Percentiles rank a stretch among this genome's conserved stretches.
Conservation (phyloP, 1,140 invertebrate genomes). For the Pseudomyrmex concolor region DNA sequence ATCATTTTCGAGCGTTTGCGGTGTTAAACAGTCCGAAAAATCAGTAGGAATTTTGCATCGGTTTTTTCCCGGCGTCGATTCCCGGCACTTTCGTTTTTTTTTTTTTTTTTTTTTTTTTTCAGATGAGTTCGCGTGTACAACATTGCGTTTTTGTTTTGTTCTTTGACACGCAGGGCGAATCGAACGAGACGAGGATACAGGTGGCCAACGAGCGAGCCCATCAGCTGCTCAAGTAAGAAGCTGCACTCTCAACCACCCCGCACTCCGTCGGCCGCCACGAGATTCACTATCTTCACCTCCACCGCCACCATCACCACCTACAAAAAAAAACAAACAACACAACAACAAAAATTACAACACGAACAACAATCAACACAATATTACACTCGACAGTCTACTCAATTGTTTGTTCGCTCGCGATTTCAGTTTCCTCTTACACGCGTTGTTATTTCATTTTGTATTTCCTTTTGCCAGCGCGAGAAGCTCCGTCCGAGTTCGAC, state of each 20-base stretch:
- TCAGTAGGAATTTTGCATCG: neutral
- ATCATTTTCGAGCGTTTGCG: no score
- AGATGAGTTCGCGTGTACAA: slow-evolving; percentile 55
- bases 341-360: slow-evolving; percentile 41
- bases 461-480: neutral
- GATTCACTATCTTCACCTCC: slow-evolving; percentile 53
- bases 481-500: no score
- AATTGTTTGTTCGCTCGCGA: slow-evolving; percentile 19
- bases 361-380: slow-evolving; percentile 44
- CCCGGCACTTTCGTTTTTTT: neutral
- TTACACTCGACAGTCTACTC: slow-evolving; percentile 49
- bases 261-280: slow-evolving; percentile 67
- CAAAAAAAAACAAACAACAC: slow-evolving; percentile 35
- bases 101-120: neutral
- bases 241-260: slow-evolving; percentile 63
- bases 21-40: no score
- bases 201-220: slow-evolving; percentile 92
- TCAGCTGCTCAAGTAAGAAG: slow-evolving; percentile 89
- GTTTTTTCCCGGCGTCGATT: neutral
- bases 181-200: slow-evolving; percentile 92
- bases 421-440: slow-evolving; percentile 13
- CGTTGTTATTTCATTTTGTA: slow-evolving; percentile 8
- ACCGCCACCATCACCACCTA: slow-evolving; percentile 45
- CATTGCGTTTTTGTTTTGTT: slow-evolving; percentile 72
- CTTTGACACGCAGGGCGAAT: slow-evolving; percentile 88